Evolutionary conservation across 2,888 invertebrate species (phyloP), one percentile per base, ranked within the genome.

Genomic region (Tetranychus truncatus): DNA sequence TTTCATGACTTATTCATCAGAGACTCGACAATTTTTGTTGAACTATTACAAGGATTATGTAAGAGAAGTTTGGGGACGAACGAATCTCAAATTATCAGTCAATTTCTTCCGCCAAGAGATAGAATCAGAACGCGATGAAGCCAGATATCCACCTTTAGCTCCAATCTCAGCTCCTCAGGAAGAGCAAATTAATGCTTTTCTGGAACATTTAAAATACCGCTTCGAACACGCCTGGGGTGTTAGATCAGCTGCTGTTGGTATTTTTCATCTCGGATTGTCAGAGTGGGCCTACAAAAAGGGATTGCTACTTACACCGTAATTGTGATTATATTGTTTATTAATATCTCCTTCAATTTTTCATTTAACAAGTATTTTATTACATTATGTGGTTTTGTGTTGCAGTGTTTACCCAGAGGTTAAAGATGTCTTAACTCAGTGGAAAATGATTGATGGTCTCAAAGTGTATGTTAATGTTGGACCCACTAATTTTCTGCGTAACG

Each of bases 1-100:
- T 20, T 72, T 72, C 46, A 72, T 72, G 72, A 72, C 44, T 15
- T 45, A 72, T 72, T 72, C 72, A 45, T n/a, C 24, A 45, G 72
- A 72, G 45, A 21, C 45, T 21, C 24, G 45, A 20, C 6, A 34
- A 45, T 72, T 72, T 21, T 44, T 72, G 45, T 18, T n/a, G 20
- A 44, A 72, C 8, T 1, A 45, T 72, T n/a, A 18, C 15, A n/a
- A 21, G 9, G 45, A 45, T 46, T 72, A 20, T 45, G 45, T 72
- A 0, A 45, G 18, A 34, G 45, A 72, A n/a, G 15, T 15, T 45
- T 72, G 72, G 72, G 46, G 45, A 6, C 18, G 21, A 45, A 44
- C 18, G 6, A 18, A 34, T n/a, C 1, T 72, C 5, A 45, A 24
- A 45, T 24, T 72, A n/a, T 34, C 45, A n/a, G 46, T 72, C 18